Percentiles rank a stretch among this genome's conserved stretches.
Evolutionary conservation across 2,797 vertebrate species (phyloP).

Genomic region (Anguilla marmorata): DNA sequence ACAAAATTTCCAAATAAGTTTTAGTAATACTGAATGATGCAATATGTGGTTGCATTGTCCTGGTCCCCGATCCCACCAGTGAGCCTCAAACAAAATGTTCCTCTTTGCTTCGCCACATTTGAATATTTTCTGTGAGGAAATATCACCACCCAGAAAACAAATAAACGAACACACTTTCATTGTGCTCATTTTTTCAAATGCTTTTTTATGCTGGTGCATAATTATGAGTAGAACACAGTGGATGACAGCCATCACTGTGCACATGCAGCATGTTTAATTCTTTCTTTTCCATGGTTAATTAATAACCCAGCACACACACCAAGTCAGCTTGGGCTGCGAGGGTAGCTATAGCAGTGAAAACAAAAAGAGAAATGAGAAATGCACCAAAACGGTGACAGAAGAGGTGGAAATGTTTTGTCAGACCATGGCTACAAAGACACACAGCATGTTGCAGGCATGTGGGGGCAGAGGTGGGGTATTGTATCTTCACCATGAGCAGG

Average conservation of each 20-base stretch:
- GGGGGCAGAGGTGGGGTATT: conserved; percentile 31
- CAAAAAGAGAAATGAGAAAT: background rate
- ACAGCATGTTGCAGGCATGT: conserved; percentile 40
- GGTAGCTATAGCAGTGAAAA: background rate
- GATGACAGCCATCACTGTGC: background rate
- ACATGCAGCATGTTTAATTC: background rate
- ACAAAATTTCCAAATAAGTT: no score
- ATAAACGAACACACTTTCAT: background rate
- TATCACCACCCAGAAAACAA: background rate
- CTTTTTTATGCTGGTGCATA: background rate
- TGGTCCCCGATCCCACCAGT: background rate
- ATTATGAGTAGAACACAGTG: background rate
- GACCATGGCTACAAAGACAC: background rate
- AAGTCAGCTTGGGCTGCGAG: background rate
- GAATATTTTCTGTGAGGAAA: background rate
- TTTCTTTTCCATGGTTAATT: no score
- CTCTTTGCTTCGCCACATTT: background rate
- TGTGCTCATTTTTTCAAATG: background rate
- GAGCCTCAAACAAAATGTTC: background rate
- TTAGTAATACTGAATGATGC: background rate
- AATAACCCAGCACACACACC: background rate
- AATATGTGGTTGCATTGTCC: background rate
- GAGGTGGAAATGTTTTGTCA: background rate
- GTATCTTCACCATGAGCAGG: conserved; percentile 39
- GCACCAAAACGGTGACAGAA: background rate